Percentiles rank a stretch among this genome's conserved stretches.
phyloP scores from a whole-genome alignment of 2,888 invertebrate species.

The Syrphus vitripennis region DNA sequence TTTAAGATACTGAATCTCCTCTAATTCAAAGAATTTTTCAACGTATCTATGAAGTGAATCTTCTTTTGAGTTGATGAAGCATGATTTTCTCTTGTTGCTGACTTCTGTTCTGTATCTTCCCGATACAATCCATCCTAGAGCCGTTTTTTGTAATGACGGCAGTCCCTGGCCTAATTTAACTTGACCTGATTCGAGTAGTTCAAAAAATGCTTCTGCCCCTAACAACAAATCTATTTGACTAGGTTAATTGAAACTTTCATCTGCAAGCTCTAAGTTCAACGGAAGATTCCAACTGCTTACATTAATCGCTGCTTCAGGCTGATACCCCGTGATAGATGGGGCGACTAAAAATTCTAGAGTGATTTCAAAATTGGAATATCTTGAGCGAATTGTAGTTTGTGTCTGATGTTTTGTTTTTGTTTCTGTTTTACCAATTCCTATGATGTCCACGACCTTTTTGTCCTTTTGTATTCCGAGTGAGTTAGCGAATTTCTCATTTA shows the following conservation, averaged over 20 bases:
- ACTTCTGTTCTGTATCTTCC: conserved; percentile 17
- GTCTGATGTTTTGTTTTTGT: conserved; percentile 43
- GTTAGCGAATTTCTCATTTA: neutral
- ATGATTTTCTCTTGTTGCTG: neutral
- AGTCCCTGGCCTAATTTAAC: conserved; percentile 29
- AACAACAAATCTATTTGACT: conserved; percentile 31
- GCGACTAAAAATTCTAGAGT: no score
- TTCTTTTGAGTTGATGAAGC: neutral
- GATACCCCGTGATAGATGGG: no score
- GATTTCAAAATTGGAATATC: neutral
- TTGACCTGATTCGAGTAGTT: conserved; percentile 54
- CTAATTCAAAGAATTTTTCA: conserved; percentile 4
- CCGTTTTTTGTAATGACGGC: conserved; percentile 60
- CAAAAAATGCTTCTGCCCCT: conserved; percentile 55
- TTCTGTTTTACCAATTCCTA: conserved; percentile 42
- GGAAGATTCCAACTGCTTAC: conserved; percentile 58
- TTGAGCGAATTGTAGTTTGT: conserved; percentile 10
- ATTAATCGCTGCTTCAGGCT: no score
- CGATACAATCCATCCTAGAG: conserved; percentile 62
- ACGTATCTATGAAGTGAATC: neutral
- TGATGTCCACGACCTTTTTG: conserved; percentile 26
- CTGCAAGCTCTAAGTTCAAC: conserved; percentile 45
- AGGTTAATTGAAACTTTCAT: conserved; percentile 10
- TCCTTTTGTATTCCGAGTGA: neutral
- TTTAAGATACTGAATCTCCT: conserved; percentile 6